Evolutionary conservation across 2,113 vertebrate species (phyloP).

Genomic region (Harpagus bidentatus): DNA sequence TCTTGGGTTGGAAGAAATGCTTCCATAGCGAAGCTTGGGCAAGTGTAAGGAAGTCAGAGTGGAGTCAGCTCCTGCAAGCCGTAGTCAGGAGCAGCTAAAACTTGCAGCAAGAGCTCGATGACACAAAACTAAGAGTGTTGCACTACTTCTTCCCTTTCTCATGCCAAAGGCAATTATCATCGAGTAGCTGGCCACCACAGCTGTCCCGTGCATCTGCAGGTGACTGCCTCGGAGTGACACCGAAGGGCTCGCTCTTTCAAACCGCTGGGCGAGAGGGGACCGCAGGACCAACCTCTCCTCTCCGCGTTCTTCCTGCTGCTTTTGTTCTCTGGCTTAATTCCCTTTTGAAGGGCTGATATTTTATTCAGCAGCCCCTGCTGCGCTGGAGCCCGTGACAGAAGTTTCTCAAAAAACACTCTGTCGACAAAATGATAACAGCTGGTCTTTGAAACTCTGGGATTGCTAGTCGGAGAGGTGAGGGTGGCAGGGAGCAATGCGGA

Average conservation of each 20-base stretch:
- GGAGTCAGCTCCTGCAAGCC: neutral
- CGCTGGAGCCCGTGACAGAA: slow-evolving; percentile 67
- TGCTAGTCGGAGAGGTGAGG: slow-evolving; percentile 53
- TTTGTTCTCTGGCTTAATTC: slow-evolving; percentile 72
- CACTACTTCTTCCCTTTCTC: neutral
- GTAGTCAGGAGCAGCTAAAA: neutral
- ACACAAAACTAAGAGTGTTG: neutral
- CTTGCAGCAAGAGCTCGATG: neutral
- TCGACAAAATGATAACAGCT: slow-evolving; percentile 78
- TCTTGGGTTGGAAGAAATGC: neutral
- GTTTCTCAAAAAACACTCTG: slow-evolving; percentile 72
- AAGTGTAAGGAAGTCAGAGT: neutral
- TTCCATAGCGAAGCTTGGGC: neutral
- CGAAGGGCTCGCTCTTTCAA: neutral
- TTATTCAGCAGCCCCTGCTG: slow-evolving; percentile 78
- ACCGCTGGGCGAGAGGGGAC: neutral
- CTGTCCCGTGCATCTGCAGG: neutral
- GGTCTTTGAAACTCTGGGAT: slow-evolving; percentile 77
- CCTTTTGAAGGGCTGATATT: slow-evolving; percentile 78
- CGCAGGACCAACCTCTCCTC: neutral
- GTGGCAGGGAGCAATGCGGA: slow-evolving; percentile 31
- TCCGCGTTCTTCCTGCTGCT: slow-evolving; percentile 48
- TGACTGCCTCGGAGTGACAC: neutral
- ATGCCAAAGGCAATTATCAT: neutral
- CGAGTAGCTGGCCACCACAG: neutral